Evolutionary conservation across 2,797 vertebrate species (phyloP).

Genomic region (Peromyscus nudipes): DNA sequence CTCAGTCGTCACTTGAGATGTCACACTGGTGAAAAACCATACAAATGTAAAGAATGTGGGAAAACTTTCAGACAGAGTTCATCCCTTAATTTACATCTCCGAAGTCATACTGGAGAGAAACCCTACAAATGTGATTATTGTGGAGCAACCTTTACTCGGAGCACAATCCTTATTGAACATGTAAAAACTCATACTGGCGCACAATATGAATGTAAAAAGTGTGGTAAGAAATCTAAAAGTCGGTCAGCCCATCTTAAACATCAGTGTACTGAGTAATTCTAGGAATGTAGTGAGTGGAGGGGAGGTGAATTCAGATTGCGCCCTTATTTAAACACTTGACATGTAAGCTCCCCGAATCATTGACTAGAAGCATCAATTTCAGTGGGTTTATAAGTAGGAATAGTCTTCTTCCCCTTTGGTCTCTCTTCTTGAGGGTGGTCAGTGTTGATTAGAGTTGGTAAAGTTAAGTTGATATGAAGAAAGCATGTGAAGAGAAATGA

Average conservation of each 20-base stretch:
- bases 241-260: slow-evolving; percentile 69
- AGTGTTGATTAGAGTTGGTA: not conserved
- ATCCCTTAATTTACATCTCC: slow-evolving; percentile 79
- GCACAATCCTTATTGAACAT: slow-evolving; percentile 85
- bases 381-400: not conserved
- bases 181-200: slow-evolving; percentile 84
- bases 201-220: slow-evolving; percentile 82
- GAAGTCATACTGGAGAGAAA: slow-evolving; percentile 85
- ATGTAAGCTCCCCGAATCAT: not conserved
- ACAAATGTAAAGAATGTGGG: slow-evolving; percentile 82
- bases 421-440: not conserved
- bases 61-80: slow-evolving; percentile 81
- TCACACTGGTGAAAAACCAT: slow-evolving; percentile 81
- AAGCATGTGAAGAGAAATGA: not conserved
- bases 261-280: slow-evolving; percentile 66
- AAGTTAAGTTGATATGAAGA: not conserved
- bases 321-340: not conserved
- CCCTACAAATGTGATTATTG: slow-evolving; percentile 85
- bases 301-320: not conserved
- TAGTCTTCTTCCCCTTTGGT: not conserved
- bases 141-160: slow-evolving; percentile 84
- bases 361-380: not conserved
- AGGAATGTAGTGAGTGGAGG: not conserved
- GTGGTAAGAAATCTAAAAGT: slow-evolving; percentile 82
- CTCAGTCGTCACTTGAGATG: slow-evolving; percentile 79